Base-by-base conservation (phyloP, 37 sponge, comb jelly and placozoan genomes). In the Haliclona indistincta region DNA sequence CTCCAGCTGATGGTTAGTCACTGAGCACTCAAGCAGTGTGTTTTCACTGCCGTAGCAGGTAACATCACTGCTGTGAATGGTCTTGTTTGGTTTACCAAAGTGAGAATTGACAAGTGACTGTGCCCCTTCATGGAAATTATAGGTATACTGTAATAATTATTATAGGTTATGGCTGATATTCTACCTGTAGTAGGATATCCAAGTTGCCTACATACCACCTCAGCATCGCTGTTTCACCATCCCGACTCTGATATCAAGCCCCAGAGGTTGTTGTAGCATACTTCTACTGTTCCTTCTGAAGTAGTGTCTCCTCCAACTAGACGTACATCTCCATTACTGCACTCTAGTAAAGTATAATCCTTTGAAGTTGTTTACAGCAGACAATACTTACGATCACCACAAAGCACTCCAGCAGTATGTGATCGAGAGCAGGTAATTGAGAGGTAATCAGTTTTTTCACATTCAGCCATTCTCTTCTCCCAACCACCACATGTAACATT, bases 1-100 rank as follows among this genome's bases (percentile, higher is more conserved):
- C 28, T 58, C 60, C 25, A 58, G 60, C 6, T 20, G n/a, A 58
- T 25, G 60, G 7, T 20, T 58, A n/a, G 60, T 58, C n/a, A 6
- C 6, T 25, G 60, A 25, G n/a, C 60, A 58, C 11, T 58, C 28
- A n/a, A 6, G 11, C 6, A 58, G 7, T 25, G 28, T 58, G 11
- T 20, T n/a, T 58, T 58, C 28, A 11, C n/a, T 20, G 11, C 6
- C 60, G n/a, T 8, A 25, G 60, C 6, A 58, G 11, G 28, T 20
- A 25, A n/a, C 23, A 25, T 58, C n/a, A n/a, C n/a, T n/a, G n/a
- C 11, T 25, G 28, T 58, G 60, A n/a, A 58, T n/a, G 6, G 60
- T 58, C 28, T 58, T 58, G 60, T 58, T 58, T 58, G 60, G 60
- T n/a, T 58, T 58, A 6, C 60, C 60, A 58, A 58, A 58, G n/a